Conservation (phyloP, 2,888 invertebrate species). For the Hemistola chrysoprasaria region DNA sequence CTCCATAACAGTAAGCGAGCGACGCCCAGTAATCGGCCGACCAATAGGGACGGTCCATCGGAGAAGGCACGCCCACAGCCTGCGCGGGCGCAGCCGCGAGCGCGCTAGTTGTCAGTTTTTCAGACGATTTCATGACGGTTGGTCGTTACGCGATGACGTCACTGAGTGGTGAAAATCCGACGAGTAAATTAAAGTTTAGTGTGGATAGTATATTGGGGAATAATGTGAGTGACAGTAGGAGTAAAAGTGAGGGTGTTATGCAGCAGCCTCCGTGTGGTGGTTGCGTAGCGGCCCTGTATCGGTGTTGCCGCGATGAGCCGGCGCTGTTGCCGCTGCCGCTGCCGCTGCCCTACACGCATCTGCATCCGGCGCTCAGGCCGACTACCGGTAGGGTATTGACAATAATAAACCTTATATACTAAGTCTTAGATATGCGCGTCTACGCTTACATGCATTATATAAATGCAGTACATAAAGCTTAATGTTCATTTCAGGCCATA, state of each 20-base stretch:
- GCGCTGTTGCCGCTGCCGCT: conserved; percentile 62
- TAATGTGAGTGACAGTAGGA: conserved; percentile 43
- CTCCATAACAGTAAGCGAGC: conserved; percentile 48
- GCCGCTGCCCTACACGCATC: conserved; percentile 64
- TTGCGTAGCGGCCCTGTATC: conserved; percentile 84
- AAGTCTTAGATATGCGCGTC: too few species aligned
- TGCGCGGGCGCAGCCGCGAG: conserved; percentile 60
- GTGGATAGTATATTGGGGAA: conserved; percentile 86
- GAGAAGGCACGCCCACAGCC: conserved; percentile 57
- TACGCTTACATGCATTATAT: too few species aligned
- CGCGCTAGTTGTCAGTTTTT: conserved; percentile 62
- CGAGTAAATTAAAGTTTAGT: conserved; percentile 84
- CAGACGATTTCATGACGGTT: conserved; percentile 49
- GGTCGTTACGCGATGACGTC: conserved; percentile 63
- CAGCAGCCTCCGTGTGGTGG: conserved; percentile 82
- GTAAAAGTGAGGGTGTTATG: conserved; percentile 44
- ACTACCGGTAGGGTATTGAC: conserved; percentile 54
- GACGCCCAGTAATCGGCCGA: conserved; percentile 50
- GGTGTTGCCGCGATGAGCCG: conserved; percentile 82
- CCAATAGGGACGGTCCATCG: conserved; percentile 56
- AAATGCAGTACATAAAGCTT: too few species aligned
- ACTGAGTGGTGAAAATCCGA: conserved; percentile 57
- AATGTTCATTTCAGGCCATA: too few species aligned
- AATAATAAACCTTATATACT: background rate
- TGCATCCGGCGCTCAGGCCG: conserved; percentile 72